Base-by-base conservation (phyloP, 64 coral and sea anemone species). In the Stylophora pistillata region DNA sequence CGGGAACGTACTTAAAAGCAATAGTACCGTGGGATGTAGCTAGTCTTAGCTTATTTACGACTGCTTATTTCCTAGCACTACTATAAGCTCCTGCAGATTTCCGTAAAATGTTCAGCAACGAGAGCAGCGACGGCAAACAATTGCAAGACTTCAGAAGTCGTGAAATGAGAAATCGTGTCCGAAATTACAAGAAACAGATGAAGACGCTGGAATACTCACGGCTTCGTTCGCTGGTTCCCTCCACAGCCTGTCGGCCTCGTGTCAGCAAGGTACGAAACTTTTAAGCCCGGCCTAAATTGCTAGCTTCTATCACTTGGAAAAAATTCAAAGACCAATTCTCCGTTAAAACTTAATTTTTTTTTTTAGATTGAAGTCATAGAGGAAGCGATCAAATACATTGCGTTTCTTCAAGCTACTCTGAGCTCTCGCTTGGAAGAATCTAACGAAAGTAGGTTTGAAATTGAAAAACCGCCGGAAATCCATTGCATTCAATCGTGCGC, bases 381-480 rank as follows among this genome's bases (percentile, higher is more conserved):
- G 87, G 96, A 98, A 89, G 96, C 96, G 9, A 98, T 98, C 57
- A 98, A 94, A 95, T 98, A 98, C 56, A 98, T 98, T 23, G 96
- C 96, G 54, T 88, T 92, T 56, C 84, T 98, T 33, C 96, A 98
- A 74, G 89, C 78, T n/a, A 91, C 93, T 21, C 87, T 96, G 1
- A 86, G 87, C 25, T 86, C 91, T 30, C 88, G 89, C 33, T 65
- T 83, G 9, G 91, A 96, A 13, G 68, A 54, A 76, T 54, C 66
- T 30, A 81, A 70, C 55, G 79, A 87, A 87, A 47, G 95, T 96
- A 96, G 74, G 95, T 68, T 11, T 70, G 56, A 62, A 71, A 70
- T 28, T 73, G 79, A 85, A 79, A 87, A 74, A 79, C 60, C 93
- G 76, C 95, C 91, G 91, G 95, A 96, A 93, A 87, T 87, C 73